A percentile compares a stretch with the other conserved stretches of the same genome.
These are phyloP conservation scores for Cyanistes caeruleus DNA, from an alignment of 2,113 vertebrate species.

Conservation along the genomic window DNA sequence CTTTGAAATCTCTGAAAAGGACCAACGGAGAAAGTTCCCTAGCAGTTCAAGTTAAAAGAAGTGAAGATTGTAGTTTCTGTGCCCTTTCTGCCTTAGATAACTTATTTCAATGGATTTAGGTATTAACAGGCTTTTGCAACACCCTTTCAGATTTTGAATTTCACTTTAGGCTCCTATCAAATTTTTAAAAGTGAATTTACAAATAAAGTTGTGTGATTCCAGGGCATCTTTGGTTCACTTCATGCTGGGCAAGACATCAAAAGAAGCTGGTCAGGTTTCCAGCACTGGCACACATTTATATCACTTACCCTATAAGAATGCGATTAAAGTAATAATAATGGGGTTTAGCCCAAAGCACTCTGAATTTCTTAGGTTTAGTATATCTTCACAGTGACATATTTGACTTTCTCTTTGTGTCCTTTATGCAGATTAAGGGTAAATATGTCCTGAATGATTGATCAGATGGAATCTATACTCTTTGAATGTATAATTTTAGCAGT, in stretches of 20 bases:
- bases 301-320: slow-evolving; percentile 40
- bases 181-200: slow-evolving; percentile 37
- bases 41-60: background rate
- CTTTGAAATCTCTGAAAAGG: background rate
- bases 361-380: slow-evolving; percentile 24
- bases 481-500: background rate
- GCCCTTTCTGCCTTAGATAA: background rate
- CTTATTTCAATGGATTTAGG: background rate
- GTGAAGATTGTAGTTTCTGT: background rate
- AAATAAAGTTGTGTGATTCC: background rate
- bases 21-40: background rate
- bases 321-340: slow-evolving; percentile 49
- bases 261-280: slow-evolving; percentile 24
- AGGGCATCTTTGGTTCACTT: background rate
- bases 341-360: slow-evolving; percentile 1
- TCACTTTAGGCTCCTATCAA: background rate
- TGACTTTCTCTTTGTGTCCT: slow-evolving; percentile 44
- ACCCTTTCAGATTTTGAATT: slow-evolving; percentile 4
- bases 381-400: slow-evolving; percentile 7
- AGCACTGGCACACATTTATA: slow-evolving; percentile 13
- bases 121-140: background rate
- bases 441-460: slow-evolving; percentile 27
- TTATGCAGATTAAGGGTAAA: slow-evolving; percentile 53
- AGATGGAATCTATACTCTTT: background rate
- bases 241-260: background rate